Base-by-base conservation (phyloP, 1,140 invertebrate genomes). In the Ceratina calcarata region DNA sequence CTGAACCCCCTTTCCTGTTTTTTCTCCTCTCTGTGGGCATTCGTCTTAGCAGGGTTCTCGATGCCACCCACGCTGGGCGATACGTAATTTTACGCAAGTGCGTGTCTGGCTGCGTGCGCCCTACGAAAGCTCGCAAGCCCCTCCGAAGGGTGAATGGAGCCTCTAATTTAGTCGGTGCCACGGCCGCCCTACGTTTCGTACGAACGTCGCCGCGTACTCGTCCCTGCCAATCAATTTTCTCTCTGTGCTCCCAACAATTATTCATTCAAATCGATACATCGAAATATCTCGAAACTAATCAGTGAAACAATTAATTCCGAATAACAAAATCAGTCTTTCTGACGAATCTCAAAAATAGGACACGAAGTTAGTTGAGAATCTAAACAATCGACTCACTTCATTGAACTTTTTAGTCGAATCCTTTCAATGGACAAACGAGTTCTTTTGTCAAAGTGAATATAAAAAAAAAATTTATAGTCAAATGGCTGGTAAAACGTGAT, bases 11-110 rank as follows among this genome's bases (percentile, higher is more conserved):
- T n/a, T n/a, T n/a, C n/a, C n/a, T n/a, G n/a, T n/a, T n/a, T n/a
- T n/a, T n/a, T n/a, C n/a, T n/a, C n/a, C n/a, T n/a, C n/a, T n/a
- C n/a, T n/a, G n/a, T n/a, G n/a, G n/a, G n/a, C n/a, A n/a, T n/a
- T n/a, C n/a, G n/a, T 20, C n/a, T 62, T 16, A 64, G 51, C 61
- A 62, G 51, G 24, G 12, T 32, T 18, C 49, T 4, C 45, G 58
- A 53, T 62, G 53, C 27, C 51, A 37, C 76, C 68, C 76, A 78
- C 76, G 68, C 68, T 82, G 84, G 62, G 73, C 66, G 65, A 18
- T 67, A 61, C 49, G 67, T 49, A 78, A 87, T 83, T 89, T 87
- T 69, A 87, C 83, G 80, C 87, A 83, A 87, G 78, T 84, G 74
- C 65, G 72, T 84, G 55, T 74, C 69, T 55, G 65, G 69, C 71